Evolutionary conservation across 2,113 vertebrate genomes (phyloP).

Genomic region (Pantherophis guttatus): DNA sequence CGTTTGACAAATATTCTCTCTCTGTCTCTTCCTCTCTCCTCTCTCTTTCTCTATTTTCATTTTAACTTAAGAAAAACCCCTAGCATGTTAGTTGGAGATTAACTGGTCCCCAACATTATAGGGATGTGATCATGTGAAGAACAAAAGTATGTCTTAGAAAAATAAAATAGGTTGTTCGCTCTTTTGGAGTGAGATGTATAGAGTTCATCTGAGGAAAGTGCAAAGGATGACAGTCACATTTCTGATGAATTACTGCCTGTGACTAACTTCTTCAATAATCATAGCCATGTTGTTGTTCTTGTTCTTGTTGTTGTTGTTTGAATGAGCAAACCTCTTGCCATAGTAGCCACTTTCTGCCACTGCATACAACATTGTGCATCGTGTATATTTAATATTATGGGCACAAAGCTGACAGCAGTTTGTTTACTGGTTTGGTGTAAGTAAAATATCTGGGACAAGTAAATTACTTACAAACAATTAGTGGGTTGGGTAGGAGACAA

Average conservation of each 20-base stretch:
- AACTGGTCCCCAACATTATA: neutral
- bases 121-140: neutral
- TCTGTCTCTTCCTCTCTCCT: neutral
- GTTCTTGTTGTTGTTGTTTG: neutral
- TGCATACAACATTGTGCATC: neutral
- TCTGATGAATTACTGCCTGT: neutral
- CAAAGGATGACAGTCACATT: neutral
- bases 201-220: neutral
- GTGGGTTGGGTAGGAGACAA: neutral
- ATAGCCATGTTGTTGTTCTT: neutral
- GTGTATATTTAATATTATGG: neutral
- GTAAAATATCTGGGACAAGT: neutral
- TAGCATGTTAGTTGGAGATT: neutral
- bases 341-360: neutral
- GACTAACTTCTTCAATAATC: neutral
- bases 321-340: neutral
- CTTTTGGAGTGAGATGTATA: neutral
- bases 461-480: neutral
- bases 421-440: neutral
- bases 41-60: neutral
- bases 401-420: neutral
- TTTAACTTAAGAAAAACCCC: neutral
- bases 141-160: neutral
- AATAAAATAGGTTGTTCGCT: neutral
- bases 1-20: neutral